A percentile compares a stretch with the other conserved stretches of the same genome.
These are phyloP conservation scores for Baccha elongata DNA, from an alignment of 2,888 invertebrate species.

Conservation along the genomic window DNA sequence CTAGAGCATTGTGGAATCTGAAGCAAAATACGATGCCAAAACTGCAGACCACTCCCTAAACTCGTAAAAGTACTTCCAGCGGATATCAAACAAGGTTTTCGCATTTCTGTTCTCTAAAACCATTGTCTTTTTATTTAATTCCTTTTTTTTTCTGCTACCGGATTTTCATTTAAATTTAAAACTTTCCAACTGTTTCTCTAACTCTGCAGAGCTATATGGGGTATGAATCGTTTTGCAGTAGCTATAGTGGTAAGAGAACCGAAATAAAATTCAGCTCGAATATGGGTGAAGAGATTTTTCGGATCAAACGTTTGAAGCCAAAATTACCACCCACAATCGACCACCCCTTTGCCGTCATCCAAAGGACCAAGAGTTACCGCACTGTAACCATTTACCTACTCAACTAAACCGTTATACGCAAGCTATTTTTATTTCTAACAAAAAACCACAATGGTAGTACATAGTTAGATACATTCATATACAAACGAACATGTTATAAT, in stretches of 20 bases:
- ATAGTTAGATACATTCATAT: too few relatives aligned
- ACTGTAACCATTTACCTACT: slow-evolving; percentile 34
- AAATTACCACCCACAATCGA: slow-evolving; percentile 47
- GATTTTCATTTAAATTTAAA: slow-evolving; percentile 69
- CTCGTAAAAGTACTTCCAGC: slow-evolving; percentile 66
- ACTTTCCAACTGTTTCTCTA: slow-evolving; percentile 51
- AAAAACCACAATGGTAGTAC: slow-evolving; percentile 44
- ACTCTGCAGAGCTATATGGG: slow-evolving; percentile 8
- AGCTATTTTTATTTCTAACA: slow-evolving; percentile 9
- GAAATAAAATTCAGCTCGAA: slow-evolving; percentile 12
- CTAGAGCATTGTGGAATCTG: slow-evolving; percentile 2
- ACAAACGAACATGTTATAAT: slow-evolving; percentile 9
- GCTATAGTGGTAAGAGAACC: neutral
- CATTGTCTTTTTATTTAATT: slow-evolving; percentile 27
- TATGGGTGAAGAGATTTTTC: slow-evolving; percentile 36
- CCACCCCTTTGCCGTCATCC: neutral
- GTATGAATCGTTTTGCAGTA: neutral
- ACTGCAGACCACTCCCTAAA: slow-evolving; percentile 52
- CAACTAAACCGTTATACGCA: slow-evolving; percentile 44
- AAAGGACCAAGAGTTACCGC: slow-evolving; percentile 1
- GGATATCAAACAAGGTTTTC: slow-evolving; percentile 70
- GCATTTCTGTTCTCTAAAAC: slow-evolving; percentile 55
- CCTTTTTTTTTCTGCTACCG: neutral
- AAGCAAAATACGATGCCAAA: slow-evolving; percentile 32
- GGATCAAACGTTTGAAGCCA: slow-evolving; percentile 46